Conservation (phyloP, 2,888 invertebrate species). For the Leucophora obtusa region DNA sequence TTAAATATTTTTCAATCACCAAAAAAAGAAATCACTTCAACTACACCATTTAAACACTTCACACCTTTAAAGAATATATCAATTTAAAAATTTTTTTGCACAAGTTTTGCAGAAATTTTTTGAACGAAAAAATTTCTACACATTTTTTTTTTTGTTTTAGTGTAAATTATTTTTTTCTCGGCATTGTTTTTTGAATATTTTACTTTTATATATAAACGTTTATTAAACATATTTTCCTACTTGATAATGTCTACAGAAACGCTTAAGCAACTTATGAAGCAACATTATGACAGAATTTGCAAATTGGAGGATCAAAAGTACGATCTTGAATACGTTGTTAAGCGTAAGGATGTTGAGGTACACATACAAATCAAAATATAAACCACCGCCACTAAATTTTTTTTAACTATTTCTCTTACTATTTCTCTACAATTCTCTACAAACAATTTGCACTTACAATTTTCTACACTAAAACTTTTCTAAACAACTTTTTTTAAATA, state of each 20-base stretch:
- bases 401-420: conserved; percentile 20
- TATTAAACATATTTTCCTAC: conserved; percentile 24
- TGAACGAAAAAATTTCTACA: background rate
- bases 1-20: conserved; percentile 3
- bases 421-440: conserved; percentile 26
- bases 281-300: conserved; percentile 92
- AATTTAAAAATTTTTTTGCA: conserved; percentile 17
- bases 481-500: conserved; percentile 7
- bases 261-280: conserved; percentile 81
- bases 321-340: conserved; percentile 98
- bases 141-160: conserved; percentile 22
- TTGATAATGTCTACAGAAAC: conserved; percentile 13
- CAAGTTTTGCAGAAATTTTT: conserved; percentile 18
- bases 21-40: conserved; percentile 18
- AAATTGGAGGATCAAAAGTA: conserved; percentile 96
- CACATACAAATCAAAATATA: conserved; percentile 75
- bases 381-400: conserved; percentile 33
- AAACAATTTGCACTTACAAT: conserved; percentile 51
- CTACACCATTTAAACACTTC: conserved; percentile 28
- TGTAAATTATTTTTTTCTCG: conserved; percentile 9
- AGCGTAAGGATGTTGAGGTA: conserved; percentile 99
- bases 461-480: conserved; percentile 42
- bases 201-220: background rate
- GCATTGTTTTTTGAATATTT: background rate
- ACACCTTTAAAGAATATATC: conserved; percentile 30